These are phyloP conservation scores for Philantomba maxwellii DNA, from an alignment of 2,113 vertebrate species.

Conservation along the genomic window DNA sequence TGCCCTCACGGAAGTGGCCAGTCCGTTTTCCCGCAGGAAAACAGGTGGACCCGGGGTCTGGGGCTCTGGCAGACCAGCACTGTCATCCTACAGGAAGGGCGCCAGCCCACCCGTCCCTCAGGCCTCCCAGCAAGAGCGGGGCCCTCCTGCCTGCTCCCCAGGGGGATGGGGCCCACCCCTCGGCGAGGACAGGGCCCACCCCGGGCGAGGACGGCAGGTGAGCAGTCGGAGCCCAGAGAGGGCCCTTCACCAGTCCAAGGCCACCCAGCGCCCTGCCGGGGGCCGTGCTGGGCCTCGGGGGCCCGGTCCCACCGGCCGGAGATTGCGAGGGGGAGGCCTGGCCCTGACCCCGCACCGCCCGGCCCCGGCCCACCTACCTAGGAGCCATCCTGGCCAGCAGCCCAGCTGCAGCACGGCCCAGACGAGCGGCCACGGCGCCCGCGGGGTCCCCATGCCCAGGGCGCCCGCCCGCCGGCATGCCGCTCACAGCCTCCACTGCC, in stretches of 20 bases:
- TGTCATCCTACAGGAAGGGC: background rate
- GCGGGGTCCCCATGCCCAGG: constrained; percentile 36
- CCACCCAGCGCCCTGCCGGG: background rate
- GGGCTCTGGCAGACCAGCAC: background rate
- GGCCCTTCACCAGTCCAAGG: background rate
- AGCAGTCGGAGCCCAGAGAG: background rate
- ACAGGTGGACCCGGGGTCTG: background rate
- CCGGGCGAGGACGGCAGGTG: background rate
- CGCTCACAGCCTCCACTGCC: background rate
- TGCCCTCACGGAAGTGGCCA: background rate
- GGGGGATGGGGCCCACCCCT: background rate
- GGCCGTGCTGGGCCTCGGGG: rapidly evolving
- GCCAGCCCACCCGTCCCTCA: rapidly evolving
- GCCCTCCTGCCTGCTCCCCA: background rate
- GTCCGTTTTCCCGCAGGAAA: background rate
- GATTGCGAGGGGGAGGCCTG: rapidly evolving
- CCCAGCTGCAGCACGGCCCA: constrained; percentile 49
- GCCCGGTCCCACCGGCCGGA: background rate
- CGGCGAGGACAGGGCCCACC: background rate
- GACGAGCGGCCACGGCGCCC: background rate
- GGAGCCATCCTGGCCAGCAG: constrained; percentile 43
- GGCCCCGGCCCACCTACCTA: background rate
- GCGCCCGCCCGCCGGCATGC: background rate
- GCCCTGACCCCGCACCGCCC: rapidly evolving
- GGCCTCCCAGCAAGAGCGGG: background rate